phyloP scores from a whole-genome alignment of 92 coral and sea anemone genomes.

The Metridium senile region DNA sequence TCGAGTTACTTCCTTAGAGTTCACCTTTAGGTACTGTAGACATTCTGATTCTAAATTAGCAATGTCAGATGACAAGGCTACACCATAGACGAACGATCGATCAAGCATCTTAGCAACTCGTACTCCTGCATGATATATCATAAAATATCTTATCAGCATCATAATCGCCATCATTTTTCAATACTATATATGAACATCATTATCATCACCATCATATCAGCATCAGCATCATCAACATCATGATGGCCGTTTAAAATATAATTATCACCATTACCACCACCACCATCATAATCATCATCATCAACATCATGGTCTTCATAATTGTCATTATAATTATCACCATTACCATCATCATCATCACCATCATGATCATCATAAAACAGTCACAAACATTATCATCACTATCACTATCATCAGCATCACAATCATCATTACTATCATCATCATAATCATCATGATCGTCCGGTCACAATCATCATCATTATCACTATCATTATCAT shows the following conservation, averaged over 20 bases:
- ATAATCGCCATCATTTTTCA: neutral
- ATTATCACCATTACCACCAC: neutral
- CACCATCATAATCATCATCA: no score
- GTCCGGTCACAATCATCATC: neutral
- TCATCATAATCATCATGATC: neutral
- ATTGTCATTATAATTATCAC: neutral
- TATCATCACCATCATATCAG: neutral
- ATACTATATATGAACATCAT: neutral
- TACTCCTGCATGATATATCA: neutral
- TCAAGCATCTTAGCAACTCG: conserved; percentile 35
- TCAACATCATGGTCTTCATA: no score
- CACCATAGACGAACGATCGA: conserved; percentile 41
- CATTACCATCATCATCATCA: neutral
- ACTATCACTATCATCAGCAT: neutral
- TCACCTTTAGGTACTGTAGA: conserved; percentile 9
- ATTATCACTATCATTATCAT: neutral
- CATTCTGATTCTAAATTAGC: conserved; percentile 11
- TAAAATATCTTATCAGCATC: neutral
- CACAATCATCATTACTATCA: neutral
- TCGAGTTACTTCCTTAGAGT: neutral
- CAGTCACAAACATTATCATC: neutral
- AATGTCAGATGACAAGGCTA: conserved; percentile 21
- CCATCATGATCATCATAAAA: neutral
- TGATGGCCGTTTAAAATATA: no score
- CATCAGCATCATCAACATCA: neutral